phyloP scores from a whole-genome alignment of 1,140 invertebrate genomes.

The Helicoverpa zea region DNA sequence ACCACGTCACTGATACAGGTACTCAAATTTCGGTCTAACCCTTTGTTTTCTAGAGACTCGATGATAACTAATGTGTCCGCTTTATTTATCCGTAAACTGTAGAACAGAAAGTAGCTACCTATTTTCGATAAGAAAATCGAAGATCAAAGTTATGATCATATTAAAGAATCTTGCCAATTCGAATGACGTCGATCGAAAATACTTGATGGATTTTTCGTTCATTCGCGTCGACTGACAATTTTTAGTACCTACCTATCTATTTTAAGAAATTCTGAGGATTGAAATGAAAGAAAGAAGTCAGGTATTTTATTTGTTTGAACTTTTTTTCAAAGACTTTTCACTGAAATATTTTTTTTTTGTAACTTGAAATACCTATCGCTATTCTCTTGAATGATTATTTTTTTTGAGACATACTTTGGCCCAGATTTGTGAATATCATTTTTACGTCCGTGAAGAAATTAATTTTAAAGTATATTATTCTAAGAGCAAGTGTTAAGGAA shows the following conservation, averaged over 20 bases:
- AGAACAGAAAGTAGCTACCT: too few relatives aligned
- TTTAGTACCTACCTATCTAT: not conserved
- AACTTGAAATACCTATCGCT: not conserved
- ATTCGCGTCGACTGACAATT: not conserved
- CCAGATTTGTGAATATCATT: not conserved
- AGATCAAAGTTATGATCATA: not conserved
- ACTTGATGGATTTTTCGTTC: not conserved
- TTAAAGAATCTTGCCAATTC: constrained; percentile 15
- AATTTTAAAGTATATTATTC: not conserved
- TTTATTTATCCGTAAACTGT: too few relatives aligned
- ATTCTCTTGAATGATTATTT: not conserved
- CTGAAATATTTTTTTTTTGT: not conserved
- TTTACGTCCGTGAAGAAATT: not conserved
- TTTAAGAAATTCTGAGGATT: not conserved
- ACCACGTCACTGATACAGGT: too few relatives aligned
- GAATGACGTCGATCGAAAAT: not conserved
- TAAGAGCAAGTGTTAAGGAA: too few relatives aligned
- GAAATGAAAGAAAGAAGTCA: not conserved
- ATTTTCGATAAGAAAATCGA: too few relatives aligned
- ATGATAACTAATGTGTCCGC: too few relatives aligned
- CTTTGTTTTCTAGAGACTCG: too few relatives aligned
- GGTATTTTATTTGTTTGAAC: not conserved
- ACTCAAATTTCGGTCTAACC: too few relatives aligned
- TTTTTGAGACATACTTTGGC: not conserved
- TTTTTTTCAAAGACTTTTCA: not conserved